Base-by-base conservation (phyloP, 2,888 invertebrate species). In the Spodoptera exigua region DNA sequence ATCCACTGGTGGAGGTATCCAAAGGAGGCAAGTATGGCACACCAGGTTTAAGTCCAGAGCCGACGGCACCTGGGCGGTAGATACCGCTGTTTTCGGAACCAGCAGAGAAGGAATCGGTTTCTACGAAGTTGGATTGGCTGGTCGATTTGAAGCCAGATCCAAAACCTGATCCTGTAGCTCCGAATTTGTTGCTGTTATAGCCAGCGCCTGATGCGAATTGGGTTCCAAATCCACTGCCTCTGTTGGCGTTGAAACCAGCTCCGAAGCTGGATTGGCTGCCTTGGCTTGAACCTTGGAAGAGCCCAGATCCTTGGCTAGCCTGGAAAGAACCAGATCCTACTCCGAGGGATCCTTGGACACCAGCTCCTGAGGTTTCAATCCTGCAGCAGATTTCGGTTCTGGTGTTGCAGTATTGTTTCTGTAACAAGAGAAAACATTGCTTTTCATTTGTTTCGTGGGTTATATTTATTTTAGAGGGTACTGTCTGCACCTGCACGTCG, bases 301-400 rank as follows among this genome's bases (percentile, higher is more conserved):
- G 76, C 46, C 67, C 74, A 1, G 83, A 74, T 14, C 85, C 85
- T 2, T 85, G 78, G 82, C 71, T 87, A 12, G 88, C 85, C 1
- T 85, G 78, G 82, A 72, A 88, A 12, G 88, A 86, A 7, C 86
- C 87, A 2, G 88, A 85, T 3, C 88, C 89, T 0, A 86, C 82
- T 54, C 89, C 89, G 1, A 86, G 78, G 11, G 86, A 83, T 0
- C 87, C 86, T 49, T 89, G 88, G 11, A 85, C 80, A 14, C 83
- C 83, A 37, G 83, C 82, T 0, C 89, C 89, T 18, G 88, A 75
- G 11, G 88, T 79, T 61, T 92, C 93, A 44, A 94, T 82, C 57
- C 92, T 87, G 86, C 94, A 94, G 90, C 94, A 94, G 60, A 93
- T 88, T 81, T 94, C 94, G 0, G 89, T 89, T 2, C 87, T 85